Evolutionary conservation across 2,888 invertebrate genomes (phyloP).

Genomic region (Hirtodrosophila confusa): DNA sequence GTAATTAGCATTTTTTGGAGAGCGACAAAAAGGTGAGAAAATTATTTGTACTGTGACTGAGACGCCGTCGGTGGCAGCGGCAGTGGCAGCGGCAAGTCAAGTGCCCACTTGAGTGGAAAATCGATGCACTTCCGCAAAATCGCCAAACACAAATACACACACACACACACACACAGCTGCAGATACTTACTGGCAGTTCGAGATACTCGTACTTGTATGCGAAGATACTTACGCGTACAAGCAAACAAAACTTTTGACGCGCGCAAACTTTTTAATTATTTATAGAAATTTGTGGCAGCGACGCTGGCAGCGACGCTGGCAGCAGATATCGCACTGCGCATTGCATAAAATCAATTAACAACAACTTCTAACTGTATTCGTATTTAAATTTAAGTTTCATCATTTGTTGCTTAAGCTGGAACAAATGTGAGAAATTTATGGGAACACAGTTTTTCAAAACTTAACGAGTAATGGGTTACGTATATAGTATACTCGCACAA

Average conservation of each 20-base stretch:
- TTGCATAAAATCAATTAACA: slow-evolving; percentile 25
- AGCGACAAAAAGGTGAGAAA: slow-evolving; percentile 70
- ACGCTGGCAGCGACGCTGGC: slow-evolving; percentile 8
- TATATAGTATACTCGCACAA: too few species aligned
- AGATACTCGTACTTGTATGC: slow-evolving; percentile 19
- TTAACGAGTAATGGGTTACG: too few species aligned
- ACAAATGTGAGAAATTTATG: slow-evolving; percentile 29
- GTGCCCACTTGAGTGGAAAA: slow-evolving; percentile 75
- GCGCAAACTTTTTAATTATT: slow-evolving; percentile 41
- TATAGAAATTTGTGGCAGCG: slow-evolving; percentile 24
- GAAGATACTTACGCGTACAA: slow-evolving; percentile 13
- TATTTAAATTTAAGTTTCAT: slow-evolving; percentile 10
- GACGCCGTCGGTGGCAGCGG: slow-evolving; percentile 8
- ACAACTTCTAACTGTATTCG: slow-evolving; percentile 14
- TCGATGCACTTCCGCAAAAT: slow-evolving; percentile 74
- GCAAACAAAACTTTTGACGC: slow-evolving; percentile 30
- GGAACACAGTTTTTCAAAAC: slow-evolving; percentile 4
- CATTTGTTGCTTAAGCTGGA: slow-evolving; percentile 15
- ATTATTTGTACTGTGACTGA: slow-evolving; percentile 53
- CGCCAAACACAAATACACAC: slow-evolving; percentile 35
- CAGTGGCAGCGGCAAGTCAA: slow-evolving; percentile 47
- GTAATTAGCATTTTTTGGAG: slow-evolving; percentile 71
- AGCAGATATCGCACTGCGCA: slow-evolving; percentile 16
- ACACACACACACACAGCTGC: slow-evolving; percentile 14
- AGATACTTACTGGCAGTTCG: slow-evolving; percentile 22